These are phyloP conservation scores for Apantesis nais DNA, from an alignment of 2,888 invertebrate species.

Conservation along the genomic window DNA sequence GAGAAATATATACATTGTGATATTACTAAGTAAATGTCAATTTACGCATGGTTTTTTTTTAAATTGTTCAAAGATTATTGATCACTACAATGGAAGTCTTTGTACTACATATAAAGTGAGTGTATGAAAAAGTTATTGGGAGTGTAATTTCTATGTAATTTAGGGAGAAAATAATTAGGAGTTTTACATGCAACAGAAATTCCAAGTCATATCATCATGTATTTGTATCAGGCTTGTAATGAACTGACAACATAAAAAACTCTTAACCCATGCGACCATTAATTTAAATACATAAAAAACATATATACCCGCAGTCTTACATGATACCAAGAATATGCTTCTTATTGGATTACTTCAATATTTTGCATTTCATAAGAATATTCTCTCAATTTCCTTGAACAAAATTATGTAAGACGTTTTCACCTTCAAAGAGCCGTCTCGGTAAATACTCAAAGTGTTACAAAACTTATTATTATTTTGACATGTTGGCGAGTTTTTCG, in stretches of 20 bases:
- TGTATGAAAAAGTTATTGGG: no score
- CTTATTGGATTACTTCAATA: background rate
- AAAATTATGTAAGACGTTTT: background rate
- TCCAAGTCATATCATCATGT: background rate
- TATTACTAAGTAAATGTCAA: no score
- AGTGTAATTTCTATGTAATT: no score
- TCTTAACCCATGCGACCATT: background rate
- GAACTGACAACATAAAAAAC: no score
- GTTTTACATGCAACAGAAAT: no score
- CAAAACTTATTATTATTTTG: constrained; percentile 10
- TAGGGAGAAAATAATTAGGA: no score
- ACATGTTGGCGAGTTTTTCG: background rate
- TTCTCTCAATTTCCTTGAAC: background rate
- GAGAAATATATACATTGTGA: no score
- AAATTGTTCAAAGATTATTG: no score
- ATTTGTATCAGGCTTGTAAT: no score
- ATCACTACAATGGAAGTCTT: no score
- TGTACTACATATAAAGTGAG: no score
- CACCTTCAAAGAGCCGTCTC: background rate
- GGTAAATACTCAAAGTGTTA: background rate
- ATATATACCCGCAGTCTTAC: background rate
- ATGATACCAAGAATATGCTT: background rate
- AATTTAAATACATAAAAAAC: background rate
- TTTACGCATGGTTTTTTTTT: no score
- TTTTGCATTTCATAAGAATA: background rate